Evolutionary conservation across 2,797 vertebrate species (phyloP).

Genomic region (Pygocentrus nattereri): DNA sequence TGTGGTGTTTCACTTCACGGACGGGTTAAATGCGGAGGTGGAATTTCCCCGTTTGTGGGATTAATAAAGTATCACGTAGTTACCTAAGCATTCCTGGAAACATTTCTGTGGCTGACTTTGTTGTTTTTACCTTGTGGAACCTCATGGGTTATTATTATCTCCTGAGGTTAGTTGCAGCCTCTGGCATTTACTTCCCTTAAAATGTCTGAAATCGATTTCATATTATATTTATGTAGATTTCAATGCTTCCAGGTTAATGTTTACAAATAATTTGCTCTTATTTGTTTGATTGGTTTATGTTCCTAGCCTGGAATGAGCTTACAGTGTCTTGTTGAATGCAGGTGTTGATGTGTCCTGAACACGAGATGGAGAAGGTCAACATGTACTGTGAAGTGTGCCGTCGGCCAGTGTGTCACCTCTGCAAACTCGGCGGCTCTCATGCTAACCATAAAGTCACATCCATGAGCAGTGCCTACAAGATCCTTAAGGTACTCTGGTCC

Average conservation of each 20-base stretch:
- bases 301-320: not conserved
- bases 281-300: not conserved
- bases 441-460: constrained; percentile 95
- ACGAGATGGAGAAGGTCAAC: constrained; percentile 97
- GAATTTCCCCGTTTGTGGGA: too few relatives aligned
- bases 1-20: too few relatives aligned
- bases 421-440: constrained; percentile 92
- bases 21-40: too few relatives aligned
- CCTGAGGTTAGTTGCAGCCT: not conserved
- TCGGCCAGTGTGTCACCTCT: constrained; percentile 95
- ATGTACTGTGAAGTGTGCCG: constrained; percentile 98
- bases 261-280: not conserved
- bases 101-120: not conserved
- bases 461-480: constrained; percentile 97
- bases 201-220: not conserved
- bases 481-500: constrained; percentile 88
- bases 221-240: not conserved
- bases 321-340: constrained; percentile 57
- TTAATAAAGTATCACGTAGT: too few relatives aligned
- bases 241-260: not conserved
- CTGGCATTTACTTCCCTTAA: not conserved
- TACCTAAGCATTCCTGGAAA: not conserved
- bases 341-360: constrained; percentile 98
- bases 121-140: not conserved
- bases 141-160: not conserved